phyloP scores from a whole-genome alignment of 2,113 vertebrate genomes.

The Pelecanus crispus region DNA sequence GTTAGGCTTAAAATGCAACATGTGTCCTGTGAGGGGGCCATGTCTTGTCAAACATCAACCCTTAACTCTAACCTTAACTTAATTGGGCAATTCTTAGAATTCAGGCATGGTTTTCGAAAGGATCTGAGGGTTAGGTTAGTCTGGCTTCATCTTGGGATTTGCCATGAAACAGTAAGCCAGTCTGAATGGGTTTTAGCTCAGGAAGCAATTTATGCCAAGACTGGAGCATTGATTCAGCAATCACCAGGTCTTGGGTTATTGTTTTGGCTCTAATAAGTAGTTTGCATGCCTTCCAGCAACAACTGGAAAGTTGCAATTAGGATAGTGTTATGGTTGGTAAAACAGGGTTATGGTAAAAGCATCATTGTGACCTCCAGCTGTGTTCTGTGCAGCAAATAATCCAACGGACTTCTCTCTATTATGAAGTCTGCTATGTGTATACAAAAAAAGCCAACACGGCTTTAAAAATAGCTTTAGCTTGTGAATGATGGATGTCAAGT shows the following conservation, averaged over 20 bases:
- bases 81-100: background rate
- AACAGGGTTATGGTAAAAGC: background rate
- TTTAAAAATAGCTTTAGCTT: background rate
- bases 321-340: background rate
- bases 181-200: background rate
- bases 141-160: background rate
- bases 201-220: background rate
- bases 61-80: background rate
- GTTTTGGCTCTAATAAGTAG: background rate
- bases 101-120: background rate
- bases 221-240: background rate
- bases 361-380: background rate
- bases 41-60: background rate
- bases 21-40: rapidly evolving
- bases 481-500: background rate
- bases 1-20: background rate
- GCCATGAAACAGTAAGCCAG: background rate
- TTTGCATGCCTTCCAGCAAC: background rate
- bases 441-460: background rate
- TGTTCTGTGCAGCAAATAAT: background rate
- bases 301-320: background rate
- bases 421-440: background rate
- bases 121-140: background rate
- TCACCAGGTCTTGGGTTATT: background rate
- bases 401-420: background rate